Evolutionary conservation across 1,140 invertebrate species (phyloP), one percentile per base, ranked within the genome.

Genomic region (Pantala flavescens): DNA sequence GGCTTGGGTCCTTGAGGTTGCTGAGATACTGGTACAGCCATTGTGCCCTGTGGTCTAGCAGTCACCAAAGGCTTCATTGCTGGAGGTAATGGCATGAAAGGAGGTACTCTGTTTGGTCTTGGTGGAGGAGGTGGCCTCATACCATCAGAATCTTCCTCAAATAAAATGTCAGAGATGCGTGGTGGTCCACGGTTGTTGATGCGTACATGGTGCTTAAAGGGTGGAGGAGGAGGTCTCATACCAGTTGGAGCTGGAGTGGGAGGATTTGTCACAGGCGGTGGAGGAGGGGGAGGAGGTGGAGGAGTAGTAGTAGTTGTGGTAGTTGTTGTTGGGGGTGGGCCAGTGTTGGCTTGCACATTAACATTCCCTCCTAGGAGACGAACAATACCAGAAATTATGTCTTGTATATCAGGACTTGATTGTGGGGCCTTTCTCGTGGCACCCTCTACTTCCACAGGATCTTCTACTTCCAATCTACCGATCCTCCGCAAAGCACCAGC

Each of bases 141-240:
- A 21, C 49, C 49, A 28, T 24, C 71, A 19, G 63, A 70, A 23
- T 85, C 84, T 5, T 82, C 80, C 78, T 93, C 90, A 75, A 91
- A 89, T 74, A 93, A 89, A 2, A 90, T 83, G 78, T 94, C 92
- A 0, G 90, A 88, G 73, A 93, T 91, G 72, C 91, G 86, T 0
- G 93, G 93, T 0, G 94, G 94, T 1, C 93, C 94, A 71, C 94
- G 84, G 80, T 96, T 95, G 79, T 97, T 97, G 43, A 96, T 96
- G 76, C 94, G 88, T 0, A 86, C 87, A 14, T 79, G 77, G 23
- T 76, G 74, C 72, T 73, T 19, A 55, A 16, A 14, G 82, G 82
- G 0, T 81, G 78, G 77, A 83, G 81, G 28, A 82, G 77, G 77
- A 0, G 87, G 89, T 70, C 88, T 84, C 74, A 84, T 76, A 2